Base-by-base conservation (phyloP, 2,888 invertebrate species). In the Volucella zonaria region DNA sequence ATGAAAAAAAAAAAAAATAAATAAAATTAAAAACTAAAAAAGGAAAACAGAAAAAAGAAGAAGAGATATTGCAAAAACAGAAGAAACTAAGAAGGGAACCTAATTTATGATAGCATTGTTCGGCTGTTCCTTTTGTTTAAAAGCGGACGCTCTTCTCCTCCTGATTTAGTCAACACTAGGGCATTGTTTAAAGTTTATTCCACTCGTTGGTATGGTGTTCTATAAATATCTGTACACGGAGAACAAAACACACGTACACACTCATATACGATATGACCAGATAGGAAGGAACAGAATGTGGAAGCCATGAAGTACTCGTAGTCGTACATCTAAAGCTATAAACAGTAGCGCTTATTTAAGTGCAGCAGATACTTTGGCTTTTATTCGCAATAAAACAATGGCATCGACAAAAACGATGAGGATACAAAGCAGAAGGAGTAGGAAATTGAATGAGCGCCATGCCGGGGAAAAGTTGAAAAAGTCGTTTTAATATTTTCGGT, bases 141-240 rank as follows among this genome's bases (percentile, higher is more conserved):
- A 31, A 31, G 31, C 6, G 31, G 31, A 31, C 31, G 6, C 6
- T 31, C 59, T 47, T 14, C 47, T 70, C 52, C 75, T 75, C 79
- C 70, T 83, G 79, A 79, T 83, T 83, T 47, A 80, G 70, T 66
- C 58, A 67, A 62, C 40, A 79, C 38, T 64, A 52, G 80, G 59
- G 66, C 75, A 80, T 83, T 83, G 83, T 83, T 83, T 71, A 75
- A 83, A 83, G 83, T 83, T 80, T 83, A 83, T 83, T 83, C 80
- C 83, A 83, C 83, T 66, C 83, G 70, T 71, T 71, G 49, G 43
- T 58, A 56, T 67, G 66, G 75, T 71, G 64, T 80, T 80, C 83
- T 75, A 83, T 83, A 83, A 83, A 83, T 83, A 83, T 70, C 67
- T 67, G 40, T 49, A 49, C 79, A 75, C 82, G 6, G 31, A 31